phyloP scores from a whole-genome alignment of 37 sponge, comb jelly and placozoan species.

The Aplysina aerophoba region DNA sequence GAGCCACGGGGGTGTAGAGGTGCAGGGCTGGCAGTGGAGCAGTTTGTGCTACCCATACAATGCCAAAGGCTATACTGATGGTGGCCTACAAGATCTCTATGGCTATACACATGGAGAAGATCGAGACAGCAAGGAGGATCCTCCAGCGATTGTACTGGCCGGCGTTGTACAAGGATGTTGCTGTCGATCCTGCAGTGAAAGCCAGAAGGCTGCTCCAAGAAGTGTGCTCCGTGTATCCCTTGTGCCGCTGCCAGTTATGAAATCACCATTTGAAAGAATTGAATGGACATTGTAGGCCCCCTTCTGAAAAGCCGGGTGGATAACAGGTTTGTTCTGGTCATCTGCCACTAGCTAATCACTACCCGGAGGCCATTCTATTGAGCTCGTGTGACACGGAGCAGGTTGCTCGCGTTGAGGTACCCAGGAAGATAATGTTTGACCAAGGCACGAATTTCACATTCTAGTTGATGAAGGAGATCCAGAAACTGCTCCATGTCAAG shows the following conservation, averaged over 20 bases:
- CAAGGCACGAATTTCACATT: too few species aligned
- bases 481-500: too few species aligned
- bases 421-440: too few species aligned
- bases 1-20: neutral
- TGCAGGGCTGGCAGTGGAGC: constrained; percentile 23
- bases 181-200: constrained; percentile 45
- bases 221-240: constrained; percentile 40
- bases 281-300: too few species aligned
- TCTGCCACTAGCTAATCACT: too few species aligned
- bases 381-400: too few species aligned
- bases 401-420: too few species aligned
- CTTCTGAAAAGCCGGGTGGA: too few species aligned
- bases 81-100: constrained; percentile 42
- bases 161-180: constrained; percentile 48
- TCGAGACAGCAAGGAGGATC: constrained; percentile 53
- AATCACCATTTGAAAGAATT: too few species aligned
- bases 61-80: constrained; percentile 29
- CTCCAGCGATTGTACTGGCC: constrained; percentile 63
- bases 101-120: constrained; percentile 54
- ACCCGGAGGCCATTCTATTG: too few species aligned
- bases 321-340: too few species aligned
- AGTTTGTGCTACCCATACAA: constrained; percentile 52
- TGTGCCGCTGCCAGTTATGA: constrained; percentile 41
- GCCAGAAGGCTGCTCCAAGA: constrained; percentile 35
- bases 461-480: too few species aligned